A percentile compares a stretch with the other conserved stretches of the same genome.
Conservation (phyloP, 1,140 invertebrate species). For the Plodia interpunctella region DNA sequence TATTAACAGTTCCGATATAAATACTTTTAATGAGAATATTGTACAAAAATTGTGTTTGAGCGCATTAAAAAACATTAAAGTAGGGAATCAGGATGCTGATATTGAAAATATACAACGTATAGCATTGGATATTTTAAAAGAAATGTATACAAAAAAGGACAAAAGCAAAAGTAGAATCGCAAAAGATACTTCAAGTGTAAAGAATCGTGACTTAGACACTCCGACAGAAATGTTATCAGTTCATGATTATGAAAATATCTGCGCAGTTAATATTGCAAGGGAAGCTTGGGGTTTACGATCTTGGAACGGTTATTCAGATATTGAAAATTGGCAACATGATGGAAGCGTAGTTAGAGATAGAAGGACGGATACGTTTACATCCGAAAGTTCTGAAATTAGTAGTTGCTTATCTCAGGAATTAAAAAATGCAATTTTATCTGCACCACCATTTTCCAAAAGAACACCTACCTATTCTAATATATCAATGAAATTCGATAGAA, state of each 20-base stretch:
- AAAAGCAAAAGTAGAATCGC: constrained; percentile 54
- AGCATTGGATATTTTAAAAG: constrained; percentile 73
- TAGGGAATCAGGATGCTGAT: constrained; percentile 73
- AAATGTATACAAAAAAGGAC: constrained; percentile 74
- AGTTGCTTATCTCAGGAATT: constrained; percentile 67
- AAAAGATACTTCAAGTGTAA: constrained; percentile 39
- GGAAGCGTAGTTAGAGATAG: constrained; percentile 79
- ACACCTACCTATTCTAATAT: constrained; percentile 67
- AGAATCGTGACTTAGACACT: constrained; percentile 73
- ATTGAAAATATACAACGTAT: constrained; percentile 76
- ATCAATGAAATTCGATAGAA: constrained; percentile 59
- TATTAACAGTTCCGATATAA: constrained; percentile 76
- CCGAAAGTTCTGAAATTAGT: constrained; percentile 73
- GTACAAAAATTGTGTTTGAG: constrained; percentile 75
- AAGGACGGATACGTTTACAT: constrained; percentile 78
- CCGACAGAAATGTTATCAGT: constrained; percentile 80
- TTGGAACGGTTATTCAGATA: constrained; percentile 82
- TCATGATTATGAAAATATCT: constrained; percentile 84
- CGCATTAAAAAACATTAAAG: constrained; percentile 75
- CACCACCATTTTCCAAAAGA: constrained; percentile 64
- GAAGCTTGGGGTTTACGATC: constrained; percentile 83
- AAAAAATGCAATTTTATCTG: constrained; percentile 63
- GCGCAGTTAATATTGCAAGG: constrained; percentile 81
- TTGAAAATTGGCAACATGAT: constrained; percentile 81
- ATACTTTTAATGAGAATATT: constrained; percentile 76